Evolutionary conservation across 1,140 invertebrate genomes (phyloP).

Genomic region (Lamellibrachia luymesi): DNA sequence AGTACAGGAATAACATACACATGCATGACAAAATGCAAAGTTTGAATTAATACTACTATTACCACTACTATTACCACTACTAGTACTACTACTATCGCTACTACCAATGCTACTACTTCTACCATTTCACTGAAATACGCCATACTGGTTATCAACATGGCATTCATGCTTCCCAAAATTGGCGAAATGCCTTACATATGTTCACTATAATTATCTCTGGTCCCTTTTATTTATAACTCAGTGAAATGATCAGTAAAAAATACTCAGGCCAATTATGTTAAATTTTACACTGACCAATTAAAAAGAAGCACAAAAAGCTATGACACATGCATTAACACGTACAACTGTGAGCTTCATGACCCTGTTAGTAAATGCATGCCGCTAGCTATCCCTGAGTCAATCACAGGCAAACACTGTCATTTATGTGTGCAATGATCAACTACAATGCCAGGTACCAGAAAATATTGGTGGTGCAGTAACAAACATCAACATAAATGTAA

Average conservation of each 20-base stretch:
- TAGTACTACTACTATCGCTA: neutral
- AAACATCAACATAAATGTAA: neutral
- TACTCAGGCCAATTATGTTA: neutral
- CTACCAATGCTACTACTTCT: neutral
- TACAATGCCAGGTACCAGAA: neutral
- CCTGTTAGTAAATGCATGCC: neutral
- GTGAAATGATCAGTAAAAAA: neutral
- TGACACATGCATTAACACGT: neutral
- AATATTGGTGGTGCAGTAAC: neutral
- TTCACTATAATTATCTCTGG: neutral
- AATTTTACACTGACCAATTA: neutral
- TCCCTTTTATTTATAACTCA: neutral
- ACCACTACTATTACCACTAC: neutral
- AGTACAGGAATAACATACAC: neutral
- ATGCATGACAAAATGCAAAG: neutral
- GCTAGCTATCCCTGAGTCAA: neutral
- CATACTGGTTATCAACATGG: neutral
- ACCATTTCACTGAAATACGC: neutral
- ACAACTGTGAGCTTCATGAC: neutral
- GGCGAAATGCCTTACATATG: neutral
- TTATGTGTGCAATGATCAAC: neutral
- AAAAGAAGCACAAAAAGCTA: neutral
- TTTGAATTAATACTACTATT: neutral
- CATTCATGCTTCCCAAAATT: neutral
- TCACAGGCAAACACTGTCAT: neutral